A percentile compares a stretch with the other conserved stretches of the same genome.
Conservation (phyloP, 2,797 vertebrate species). For the Coregonus sp. region DNA sequence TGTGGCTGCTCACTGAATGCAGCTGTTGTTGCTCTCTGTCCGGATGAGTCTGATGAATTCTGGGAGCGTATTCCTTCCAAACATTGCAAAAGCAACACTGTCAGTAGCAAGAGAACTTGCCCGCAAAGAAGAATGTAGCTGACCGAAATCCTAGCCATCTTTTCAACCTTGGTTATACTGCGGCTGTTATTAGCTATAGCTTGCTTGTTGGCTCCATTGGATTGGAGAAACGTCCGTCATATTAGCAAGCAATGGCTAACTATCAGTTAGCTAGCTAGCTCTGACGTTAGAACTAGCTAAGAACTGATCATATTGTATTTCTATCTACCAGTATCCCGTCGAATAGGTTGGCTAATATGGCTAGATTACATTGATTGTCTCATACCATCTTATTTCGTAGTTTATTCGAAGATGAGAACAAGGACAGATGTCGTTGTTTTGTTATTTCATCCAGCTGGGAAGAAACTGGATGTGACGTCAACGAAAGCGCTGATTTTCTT, state of each 20-base stretch:
- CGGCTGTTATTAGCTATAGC: slow-evolving; percentile 1
- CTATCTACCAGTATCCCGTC: no score
- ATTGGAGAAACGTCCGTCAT: not conserved
- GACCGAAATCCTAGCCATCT: slow-evolving; percentile 70
- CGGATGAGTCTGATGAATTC: slow-evolving; percentile 71
- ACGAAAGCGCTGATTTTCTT: no score
- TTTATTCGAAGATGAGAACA: no score
- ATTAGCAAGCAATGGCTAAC: not conserved
- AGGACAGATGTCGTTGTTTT: no score
- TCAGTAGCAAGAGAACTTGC: slow-evolving; percentile 82
- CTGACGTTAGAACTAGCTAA: not conserved
- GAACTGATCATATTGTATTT: no score
- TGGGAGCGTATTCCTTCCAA: slow-evolving; percentile 81
- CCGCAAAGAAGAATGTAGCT: slow-evolving; percentile 85
- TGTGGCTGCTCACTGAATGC: slow-evolving; percentile 41
- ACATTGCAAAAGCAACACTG: slow-evolving; percentile 83
- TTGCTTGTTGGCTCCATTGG: not conserved
- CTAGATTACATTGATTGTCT: no score
- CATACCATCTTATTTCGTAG: no score
- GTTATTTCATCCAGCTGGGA: no score
- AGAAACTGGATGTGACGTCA: no score
- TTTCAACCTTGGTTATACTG: not conserved
- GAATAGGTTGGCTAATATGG: no score
- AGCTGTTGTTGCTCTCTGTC: slow-evolving; percentile 31
- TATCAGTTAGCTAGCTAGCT: not conserved